Percentiles rank a stretch among this genome's conserved stretches.
Evolutionary conservation across 2,797 vertebrate species (phyloP).

Genomic region (Lepilemur ruficaudatus): DNA sequence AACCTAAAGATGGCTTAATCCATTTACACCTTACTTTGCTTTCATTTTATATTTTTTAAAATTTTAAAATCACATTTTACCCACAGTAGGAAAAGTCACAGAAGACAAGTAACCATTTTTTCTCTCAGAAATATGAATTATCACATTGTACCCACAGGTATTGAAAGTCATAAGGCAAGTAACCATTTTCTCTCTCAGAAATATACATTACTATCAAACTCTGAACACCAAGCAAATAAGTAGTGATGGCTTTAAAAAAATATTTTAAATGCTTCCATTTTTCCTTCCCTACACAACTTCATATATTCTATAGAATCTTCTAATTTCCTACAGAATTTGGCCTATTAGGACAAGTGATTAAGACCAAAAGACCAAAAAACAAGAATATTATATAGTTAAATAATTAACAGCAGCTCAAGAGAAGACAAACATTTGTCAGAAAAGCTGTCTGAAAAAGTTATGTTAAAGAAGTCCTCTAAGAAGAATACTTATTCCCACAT

Average conservation of each 20-base stretch:
- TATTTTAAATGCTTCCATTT: background rate
- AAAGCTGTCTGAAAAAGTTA: constrained; percentile 47
- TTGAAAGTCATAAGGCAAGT: constrained; percentile 13
- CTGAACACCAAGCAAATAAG: constrained; percentile 2
- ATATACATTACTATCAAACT: constrained; percentile 14
- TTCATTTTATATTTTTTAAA: background rate
- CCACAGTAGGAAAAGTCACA: background rate
- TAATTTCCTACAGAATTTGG: constrained; percentile 24
- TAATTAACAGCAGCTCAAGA: constrained; percentile 62
- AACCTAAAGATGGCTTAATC: constrained; percentile 29
- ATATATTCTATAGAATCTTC: background rate
- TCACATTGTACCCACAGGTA: background rate
- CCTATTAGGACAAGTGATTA: constrained; percentile 41
- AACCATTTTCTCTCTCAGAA: constrained; percentile 27
- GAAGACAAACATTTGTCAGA: constrained; percentile 65
- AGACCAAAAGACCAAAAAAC: constrained; percentile 38
- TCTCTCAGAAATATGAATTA: constrained; percentile 11
- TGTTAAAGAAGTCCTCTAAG: constrained; percentile 60
- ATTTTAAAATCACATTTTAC: background rate
- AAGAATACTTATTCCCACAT: constrained; percentile 62
- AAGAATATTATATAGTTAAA: constrained; percentile 50
- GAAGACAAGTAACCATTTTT: constrained; percentile 16
- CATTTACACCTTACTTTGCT: background rate
- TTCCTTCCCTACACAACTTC: background rate
- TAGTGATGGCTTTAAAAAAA: background rate